These are phyloP conservation scores for Ivindomyrus marchei DNA, from an alignment of 2,113 vertebrate genomes.

Conservation along the genomic window DNA sequence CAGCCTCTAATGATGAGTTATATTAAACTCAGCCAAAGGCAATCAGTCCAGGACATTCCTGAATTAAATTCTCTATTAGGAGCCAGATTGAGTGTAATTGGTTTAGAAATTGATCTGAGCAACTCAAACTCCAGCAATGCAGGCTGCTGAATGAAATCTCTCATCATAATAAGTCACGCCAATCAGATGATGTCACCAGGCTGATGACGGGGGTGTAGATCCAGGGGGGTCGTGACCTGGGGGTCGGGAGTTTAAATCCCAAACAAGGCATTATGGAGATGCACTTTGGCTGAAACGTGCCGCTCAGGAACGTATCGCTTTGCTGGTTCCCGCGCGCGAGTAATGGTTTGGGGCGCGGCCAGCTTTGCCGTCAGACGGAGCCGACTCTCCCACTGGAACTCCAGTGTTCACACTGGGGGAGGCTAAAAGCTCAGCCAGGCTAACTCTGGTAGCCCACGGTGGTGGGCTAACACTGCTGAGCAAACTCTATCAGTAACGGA, in stretches of 20 bases:
- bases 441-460: background rate
- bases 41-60: slow-evolving; percentile 15
- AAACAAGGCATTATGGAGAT: background rate
- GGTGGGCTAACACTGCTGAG: background rate
- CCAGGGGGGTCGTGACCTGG: background rate
- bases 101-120: slow-evolving; percentile 9
- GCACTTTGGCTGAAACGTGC: slow-evolving; percentile 6
- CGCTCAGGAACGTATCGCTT: background rate
- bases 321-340: background rate
- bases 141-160: slow-evolving; percentile 8
- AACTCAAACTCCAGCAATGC: background rate
- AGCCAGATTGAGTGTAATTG: slow-evolving; percentile 9
- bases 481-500: background rate
- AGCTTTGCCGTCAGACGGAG: background rate
- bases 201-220: background rate
- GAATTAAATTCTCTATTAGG: background rate
- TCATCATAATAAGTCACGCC: background rate
- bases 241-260: slow-evolving; percentile 11
- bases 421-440: slow-evolving; percentile 13
- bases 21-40: background rate
- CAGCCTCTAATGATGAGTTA: background rate
- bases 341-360: slow-evolving; percentile 4
- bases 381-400: slow-evolving; percentile 2
- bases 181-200: background rate
- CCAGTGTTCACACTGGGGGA: background rate